These are phyloP conservation scores for Drosophila nigrodunni DNA, from an alignment of 1,140 invertebrate species.

Conservation along the genomic window DNA sequence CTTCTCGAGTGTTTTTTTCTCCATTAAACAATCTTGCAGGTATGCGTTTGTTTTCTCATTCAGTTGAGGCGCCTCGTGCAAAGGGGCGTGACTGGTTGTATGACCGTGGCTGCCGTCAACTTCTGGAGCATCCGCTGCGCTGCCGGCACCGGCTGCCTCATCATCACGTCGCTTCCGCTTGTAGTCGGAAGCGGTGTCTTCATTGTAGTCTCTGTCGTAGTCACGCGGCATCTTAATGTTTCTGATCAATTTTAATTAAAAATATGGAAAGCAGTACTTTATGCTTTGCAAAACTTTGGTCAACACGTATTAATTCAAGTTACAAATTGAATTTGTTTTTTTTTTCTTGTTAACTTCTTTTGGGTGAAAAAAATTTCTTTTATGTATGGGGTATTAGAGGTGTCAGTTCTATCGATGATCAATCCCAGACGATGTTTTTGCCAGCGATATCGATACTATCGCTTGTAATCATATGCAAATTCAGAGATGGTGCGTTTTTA, in stretches of 20 bases:
- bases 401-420: constrained; percentile 7
- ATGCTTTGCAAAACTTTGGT: constrained; percentile 8
- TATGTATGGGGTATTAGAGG: constrained; percentile 46
- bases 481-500: constrained; percentile 15
- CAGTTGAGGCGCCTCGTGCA: constrained; percentile 74
- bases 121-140: constrained; percentile 61
- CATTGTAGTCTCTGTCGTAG: constrained; percentile 81
- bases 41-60: constrained; percentile 82
- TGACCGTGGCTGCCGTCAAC: constrained; percentile 65
- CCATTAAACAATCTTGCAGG: constrained; percentile 75
- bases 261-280: background rate
- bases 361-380: constrained; percentile 43
- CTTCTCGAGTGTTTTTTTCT: constrained; percentile 80
- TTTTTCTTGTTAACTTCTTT: constrained; percentile 9
- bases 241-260: constrained; percentile 2
- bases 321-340: constrained; percentile 35
- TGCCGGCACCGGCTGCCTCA: constrained; percentile 64
- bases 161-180: constrained; percentile 80
- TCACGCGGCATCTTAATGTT: constrained; percentile 72
- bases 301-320: constrained; percentile 29
- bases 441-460: constrained; percentile 12
- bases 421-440: background rate
- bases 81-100: constrained; percentile 60
- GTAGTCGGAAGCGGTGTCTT: constrained; percentile 79
- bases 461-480: constrained; percentile 4